A percentile compares a stretch with the other conserved stretches of the same genome.
phyloP scores from a whole-genome alignment of 2,888 invertebrate species.

The Monopis laevigella region DNA sequence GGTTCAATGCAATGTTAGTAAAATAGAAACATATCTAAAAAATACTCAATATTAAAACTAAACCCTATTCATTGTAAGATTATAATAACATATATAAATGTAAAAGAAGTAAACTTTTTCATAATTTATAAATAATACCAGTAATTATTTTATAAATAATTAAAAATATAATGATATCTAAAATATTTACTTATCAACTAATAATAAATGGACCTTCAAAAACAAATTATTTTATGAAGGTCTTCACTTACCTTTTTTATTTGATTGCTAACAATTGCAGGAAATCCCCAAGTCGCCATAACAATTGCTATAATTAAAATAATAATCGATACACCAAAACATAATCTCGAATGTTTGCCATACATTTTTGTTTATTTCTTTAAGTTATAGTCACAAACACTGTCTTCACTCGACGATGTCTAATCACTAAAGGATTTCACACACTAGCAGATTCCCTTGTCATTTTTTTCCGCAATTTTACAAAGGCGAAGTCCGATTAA shows the following conservation, averaged over 20 bases:
- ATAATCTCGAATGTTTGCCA: conserved; percentile 37
- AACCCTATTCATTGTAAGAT: too few relatives aligned
- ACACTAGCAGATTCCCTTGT: conserved; percentile 6
- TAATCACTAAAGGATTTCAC: background rate
- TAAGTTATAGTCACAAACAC: background rate
- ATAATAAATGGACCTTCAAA: too few relatives aligned
- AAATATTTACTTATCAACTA: too few relatives aligned
- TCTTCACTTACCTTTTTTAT: conserved; percentile 61
- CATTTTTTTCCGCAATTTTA: conserved; percentile 3
- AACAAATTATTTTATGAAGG: too few relatives aligned
- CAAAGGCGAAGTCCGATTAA: conserved; percentile 1
- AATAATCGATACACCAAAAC: conserved; percentile 38
- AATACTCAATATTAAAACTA: too few relatives aligned
- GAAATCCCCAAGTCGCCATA: conserved; percentile 57
- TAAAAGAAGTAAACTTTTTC: too few relatives aligned
- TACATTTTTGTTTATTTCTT: conserved; percentile 38
- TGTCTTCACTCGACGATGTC: conserved; percentile 1
- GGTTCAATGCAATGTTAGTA: too few relatives aligned
- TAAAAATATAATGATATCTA: too few relatives aligned
- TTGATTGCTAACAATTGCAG: conserved; percentile 47
- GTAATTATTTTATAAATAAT: too few relatives aligned
- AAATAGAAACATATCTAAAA: too few relatives aligned
- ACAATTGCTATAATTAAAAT: conserved; percentile 44
- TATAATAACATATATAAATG: too few relatives aligned
- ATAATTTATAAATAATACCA: too few relatives aligned